Percentiles rank a stretch among this genome's conserved stretches.
These are phyloP conservation scores for Xylocampa areola DNA, from an alignment of 2,888 invertebrate species.

Conservation along the genomic window DNA sequence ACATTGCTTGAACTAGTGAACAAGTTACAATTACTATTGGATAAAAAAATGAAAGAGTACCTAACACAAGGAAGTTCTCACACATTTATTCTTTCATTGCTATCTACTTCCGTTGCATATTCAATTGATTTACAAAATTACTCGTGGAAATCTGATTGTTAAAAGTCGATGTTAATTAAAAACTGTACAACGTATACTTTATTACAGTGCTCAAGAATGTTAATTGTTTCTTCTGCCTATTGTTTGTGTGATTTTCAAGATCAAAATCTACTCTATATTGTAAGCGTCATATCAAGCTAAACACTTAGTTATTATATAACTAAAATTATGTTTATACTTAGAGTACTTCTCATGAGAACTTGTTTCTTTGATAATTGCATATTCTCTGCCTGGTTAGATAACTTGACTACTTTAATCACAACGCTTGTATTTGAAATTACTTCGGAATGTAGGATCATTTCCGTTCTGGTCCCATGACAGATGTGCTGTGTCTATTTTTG, in stretches of 20 bases:
- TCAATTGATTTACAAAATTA: slow-evolving; percentile 34
- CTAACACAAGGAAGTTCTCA: slow-evolving; percentile 35
- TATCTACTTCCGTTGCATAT: slow-evolving; percentile 30
- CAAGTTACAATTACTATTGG: slow-evolving; percentile 7
- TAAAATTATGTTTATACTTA: slow-evolving; percentile 26
- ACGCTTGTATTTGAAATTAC: slow-evolving; percentile 24
- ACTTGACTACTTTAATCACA: slow-evolving; percentile 25
- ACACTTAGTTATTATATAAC: slow-evolving; percentile 29
- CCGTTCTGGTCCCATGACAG: slow-evolving; percentile 32
- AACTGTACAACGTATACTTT: slow-evolving; percentile 11
- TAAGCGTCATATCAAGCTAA: slow-evolving; percentile 15
- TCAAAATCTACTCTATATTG: slow-evolving; percentile 42
- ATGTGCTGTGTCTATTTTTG: slow-evolving; percentile 42
- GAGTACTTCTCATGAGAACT: slow-evolving; percentile 61
- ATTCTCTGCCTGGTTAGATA: slow-evolving; percentile 48
- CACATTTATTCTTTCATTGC: slow-evolving; percentile 16
- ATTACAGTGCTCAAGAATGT: slow-evolving; percentile 26
- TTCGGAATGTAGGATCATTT: slow-evolving; percentile 33
- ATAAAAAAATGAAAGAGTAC: slow-evolving; percentile 26
- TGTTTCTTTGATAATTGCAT: slow-evolving; percentile 56
- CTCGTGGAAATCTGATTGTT: slow-evolving; percentile 30
- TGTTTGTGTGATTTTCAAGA: slow-evolving; percentile 49
- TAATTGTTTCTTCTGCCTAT: slow-evolving; percentile 46
- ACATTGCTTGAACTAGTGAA: background rate
- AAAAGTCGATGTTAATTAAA: slow-evolving; percentile 18